A percentile compares a stretch with the other conserved stretches of the same genome.
phyloP scores from a whole-genome alignment of 2,888 invertebrate genomes.

The Ditula angustiorana region DNA sequence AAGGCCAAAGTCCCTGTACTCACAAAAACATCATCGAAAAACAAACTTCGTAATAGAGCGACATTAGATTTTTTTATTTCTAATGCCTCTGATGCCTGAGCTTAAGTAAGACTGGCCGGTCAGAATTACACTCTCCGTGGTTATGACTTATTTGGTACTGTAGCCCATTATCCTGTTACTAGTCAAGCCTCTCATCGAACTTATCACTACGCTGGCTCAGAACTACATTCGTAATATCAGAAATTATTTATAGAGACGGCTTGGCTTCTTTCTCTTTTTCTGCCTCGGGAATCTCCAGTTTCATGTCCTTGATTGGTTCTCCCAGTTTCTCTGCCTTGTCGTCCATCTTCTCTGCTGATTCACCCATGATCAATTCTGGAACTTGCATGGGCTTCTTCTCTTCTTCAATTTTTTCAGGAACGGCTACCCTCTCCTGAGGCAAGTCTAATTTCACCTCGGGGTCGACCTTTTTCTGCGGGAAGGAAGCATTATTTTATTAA shows the following conservation, averaged over 20 bases:
- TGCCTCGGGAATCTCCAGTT: conserved; percentile 42
- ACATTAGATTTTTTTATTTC: conserved; percentile 2
- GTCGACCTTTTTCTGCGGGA: conserved; percentile 56
- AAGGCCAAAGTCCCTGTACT: conserved; percentile 21
- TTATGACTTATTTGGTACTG: conserved; percentile 76
- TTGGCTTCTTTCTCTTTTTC: conserved; percentile 25
- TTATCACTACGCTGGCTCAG: conserved; percentile 40
- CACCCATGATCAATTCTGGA: conserved; percentile 77
- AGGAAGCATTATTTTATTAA: not conserved
- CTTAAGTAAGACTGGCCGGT: conserved; percentile 21
- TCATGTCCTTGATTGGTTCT: conserved; percentile 38
- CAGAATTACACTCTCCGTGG: conserved; percentile 40
- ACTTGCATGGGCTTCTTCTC: conserved; percentile 64
- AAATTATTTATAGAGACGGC: conserved; percentile 32
- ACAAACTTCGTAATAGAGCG: not conserved
- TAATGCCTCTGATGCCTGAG: conserved; percentile 20
- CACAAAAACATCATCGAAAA: conserved; percentile 14
- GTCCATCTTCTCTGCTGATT: conserved; percentile 62
- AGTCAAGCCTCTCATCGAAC: conserved; percentile 43
- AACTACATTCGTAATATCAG: conserved; percentile 41
- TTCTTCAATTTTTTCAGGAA: conserved; percentile 51
- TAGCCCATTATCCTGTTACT: conserved; percentile 60
- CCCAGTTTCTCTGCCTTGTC: conserved; percentile 49
- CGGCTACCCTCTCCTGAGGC: conserved; percentile 56
- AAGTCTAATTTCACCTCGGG: conserved; percentile 56